phyloP scores from a whole-genome alignment of 2,888 invertebrate species.

The Anagyrus pseudococci region DNA sequence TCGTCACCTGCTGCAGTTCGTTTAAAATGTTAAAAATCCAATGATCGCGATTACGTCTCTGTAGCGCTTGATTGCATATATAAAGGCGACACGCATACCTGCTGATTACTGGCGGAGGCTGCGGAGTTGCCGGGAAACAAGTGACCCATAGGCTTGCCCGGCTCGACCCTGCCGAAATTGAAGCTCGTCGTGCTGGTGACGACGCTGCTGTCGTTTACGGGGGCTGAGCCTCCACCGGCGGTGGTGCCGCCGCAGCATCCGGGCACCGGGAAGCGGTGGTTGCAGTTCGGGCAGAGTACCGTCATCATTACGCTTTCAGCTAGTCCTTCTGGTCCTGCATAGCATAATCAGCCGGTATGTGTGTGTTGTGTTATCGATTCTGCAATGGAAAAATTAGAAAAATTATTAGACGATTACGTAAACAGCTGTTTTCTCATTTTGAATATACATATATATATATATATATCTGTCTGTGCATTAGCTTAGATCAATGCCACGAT shows the following conservation, averaged over 20 bases:
- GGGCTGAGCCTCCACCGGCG: background rate
- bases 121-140: background rate
- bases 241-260: slow-evolving; percentile 50
- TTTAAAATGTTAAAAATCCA: background rate
- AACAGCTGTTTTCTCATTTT: no score
- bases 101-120: background rate
- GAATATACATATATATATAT: background rate
- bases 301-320: slow-evolving; percentile 57
- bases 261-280: slow-evolving; percentile 67
- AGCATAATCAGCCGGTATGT: slow-evolving; percentile 22
- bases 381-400: slow-evolving; percentile 7
- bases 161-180: background rate
- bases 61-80: background rate
- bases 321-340: background rate
- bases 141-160: background rate
- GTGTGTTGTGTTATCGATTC: background rate
- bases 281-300: slow-evolving; percentile 75
- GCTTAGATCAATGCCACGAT: no score
- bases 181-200: slow-evolving; percentile 17
- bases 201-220: slow-evolving; percentile 5
- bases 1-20: slow-evolving; percentile 26
- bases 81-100: background rate
- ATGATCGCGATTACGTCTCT: background rate
- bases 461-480: no score
- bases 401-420: no score